Evolutionary conservation across 2,888 invertebrate species (phyloP).

Genomic region (Orchestes rusci): DNA sequence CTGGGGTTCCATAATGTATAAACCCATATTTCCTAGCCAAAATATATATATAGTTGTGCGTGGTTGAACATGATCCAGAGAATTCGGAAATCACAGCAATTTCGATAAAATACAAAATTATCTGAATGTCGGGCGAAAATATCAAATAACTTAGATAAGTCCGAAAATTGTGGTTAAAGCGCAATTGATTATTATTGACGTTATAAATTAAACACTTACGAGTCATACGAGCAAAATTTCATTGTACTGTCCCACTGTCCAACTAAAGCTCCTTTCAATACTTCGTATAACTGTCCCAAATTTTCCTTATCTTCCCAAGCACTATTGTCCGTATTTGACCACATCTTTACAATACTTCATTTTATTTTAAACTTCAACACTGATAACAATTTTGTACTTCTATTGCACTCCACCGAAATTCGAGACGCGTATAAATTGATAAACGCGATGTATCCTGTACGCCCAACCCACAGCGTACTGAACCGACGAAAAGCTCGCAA

Average conservation of each 20-base stretch:
- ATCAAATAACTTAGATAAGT: no score
- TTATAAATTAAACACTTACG: constrained; percentile 21
- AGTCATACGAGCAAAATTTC: constrained; percentile 26
- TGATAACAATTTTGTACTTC: no score
- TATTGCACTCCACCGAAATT: background rate
- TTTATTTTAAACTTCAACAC: constrained; percentile 4
- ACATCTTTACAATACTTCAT: constrained; percentile 23
- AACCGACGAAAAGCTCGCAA: constrained; percentile 6
- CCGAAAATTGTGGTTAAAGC: no score
- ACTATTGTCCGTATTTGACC: constrained; percentile 18
- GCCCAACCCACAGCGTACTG: constrained; percentile 23
- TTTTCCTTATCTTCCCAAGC: constrained; percentile 23
- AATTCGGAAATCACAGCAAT: no score
- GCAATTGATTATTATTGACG: no score
- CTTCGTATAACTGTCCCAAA: constrained; percentile 23
- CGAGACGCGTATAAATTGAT: constrained; percentile 5
- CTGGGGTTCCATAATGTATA: no score
- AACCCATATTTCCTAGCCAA: no score
- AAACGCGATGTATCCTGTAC: constrained; percentile 14
- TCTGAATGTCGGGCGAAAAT: no score
- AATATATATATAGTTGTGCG: no score
- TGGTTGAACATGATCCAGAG: no score
- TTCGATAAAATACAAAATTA: no score
- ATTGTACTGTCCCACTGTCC: constrained; percentile 24
- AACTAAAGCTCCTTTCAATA: constrained; percentile 21